Evolutionary conservation across 2,888 invertebrate genomes (phyloP).

Genomic region (Tortricodes alternella): DNA sequence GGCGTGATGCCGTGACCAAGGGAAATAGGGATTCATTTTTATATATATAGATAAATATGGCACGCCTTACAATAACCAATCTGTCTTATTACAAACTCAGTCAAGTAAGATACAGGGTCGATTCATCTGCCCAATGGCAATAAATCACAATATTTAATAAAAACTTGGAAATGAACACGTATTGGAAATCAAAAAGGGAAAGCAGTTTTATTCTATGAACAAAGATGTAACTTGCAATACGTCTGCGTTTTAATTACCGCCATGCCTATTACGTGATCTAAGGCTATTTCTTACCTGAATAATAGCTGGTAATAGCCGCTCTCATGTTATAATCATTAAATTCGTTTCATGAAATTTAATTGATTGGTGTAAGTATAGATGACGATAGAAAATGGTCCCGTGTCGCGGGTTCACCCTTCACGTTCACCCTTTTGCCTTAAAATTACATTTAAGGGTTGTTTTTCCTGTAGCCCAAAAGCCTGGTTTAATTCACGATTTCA

Average conservation of each 20-base stretch:
- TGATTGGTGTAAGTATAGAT: not conserved
- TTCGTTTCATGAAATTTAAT: slow-evolving; percentile 13
- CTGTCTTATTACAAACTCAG: too few species aligned
- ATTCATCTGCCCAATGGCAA: too few species aligned
- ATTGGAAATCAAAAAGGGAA: slow-evolving; percentile 16
- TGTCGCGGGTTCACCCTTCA: too few species aligned
- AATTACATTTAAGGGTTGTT: too few species aligned
- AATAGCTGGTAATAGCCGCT: slow-evolving; percentile 5
- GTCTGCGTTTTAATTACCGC: slow-evolving; percentile 23
- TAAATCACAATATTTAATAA: not conserved
- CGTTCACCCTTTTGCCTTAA: too few species aligned
- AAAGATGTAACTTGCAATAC: slow-evolving; percentile 17
- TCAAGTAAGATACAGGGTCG: too few species aligned
- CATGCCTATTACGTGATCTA: slow-evolving; percentile 25
- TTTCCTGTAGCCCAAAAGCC: too few species aligned
- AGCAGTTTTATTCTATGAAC: slow-evolving; percentile 19
- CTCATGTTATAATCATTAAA: not conserved
- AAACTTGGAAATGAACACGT: not conserved
- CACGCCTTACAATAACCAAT: too few species aligned
- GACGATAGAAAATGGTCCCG: not conserved
- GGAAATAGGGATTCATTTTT: too few species aligned
- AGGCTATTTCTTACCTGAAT: slow-evolving; percentile 5
- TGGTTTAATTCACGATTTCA: too few species aligned
- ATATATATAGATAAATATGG: too few species aligned
- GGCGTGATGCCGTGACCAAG: too few species aligned